phyloP scores from a whole-genome alignment of 1,140 invertebrate genomes.

The Araneus ventricosus region DNA sequence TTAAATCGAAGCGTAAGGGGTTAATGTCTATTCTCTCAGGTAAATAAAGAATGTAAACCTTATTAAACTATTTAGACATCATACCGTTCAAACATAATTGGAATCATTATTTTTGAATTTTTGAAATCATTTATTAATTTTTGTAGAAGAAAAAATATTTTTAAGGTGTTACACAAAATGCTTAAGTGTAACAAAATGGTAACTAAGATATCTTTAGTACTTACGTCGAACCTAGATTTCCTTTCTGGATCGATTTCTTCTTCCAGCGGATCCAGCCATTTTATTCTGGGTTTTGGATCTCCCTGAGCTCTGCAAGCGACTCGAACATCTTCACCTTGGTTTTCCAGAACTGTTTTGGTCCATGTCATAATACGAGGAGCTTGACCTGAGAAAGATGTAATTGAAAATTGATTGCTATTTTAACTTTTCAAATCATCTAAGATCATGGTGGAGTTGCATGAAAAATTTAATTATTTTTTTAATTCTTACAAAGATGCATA shows the following conservation, averaged over 20 bases:
- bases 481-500: too few species aligned
- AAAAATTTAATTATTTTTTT: too few species aligned
- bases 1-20: too few species aligned
- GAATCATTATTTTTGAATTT: too few species aligned
- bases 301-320: constrained; percentile 87
- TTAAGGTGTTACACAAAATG: too few species aligned
- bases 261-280: constrained; percentile 85
- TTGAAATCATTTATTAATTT: too few species aligned
- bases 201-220: not conserved
- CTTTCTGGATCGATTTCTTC: constrained; percentile 79
- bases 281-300: constrained; percentile 83
- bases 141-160: too few species aligned
- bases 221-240: constrained; percentile 81
- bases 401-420: not conserved
- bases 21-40: too few species aligned
- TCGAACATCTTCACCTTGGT: constrained; percentile 84
- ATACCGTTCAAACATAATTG: too few species aligned
- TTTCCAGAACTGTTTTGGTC: constrained; percentile 81
- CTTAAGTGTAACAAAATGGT: not conserved
- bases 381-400: constrained; percentile 78
- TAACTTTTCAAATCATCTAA: not conserved
- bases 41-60: too few species aligned
- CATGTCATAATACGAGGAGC: constrained; percentile 81
- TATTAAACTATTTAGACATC: too few species aligned
- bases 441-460: too few species aligned